Evolutionary conservation across 2,797 vertebrate species (phyloP).

Genomic region (Triplophysa bombifrons): DNA sequence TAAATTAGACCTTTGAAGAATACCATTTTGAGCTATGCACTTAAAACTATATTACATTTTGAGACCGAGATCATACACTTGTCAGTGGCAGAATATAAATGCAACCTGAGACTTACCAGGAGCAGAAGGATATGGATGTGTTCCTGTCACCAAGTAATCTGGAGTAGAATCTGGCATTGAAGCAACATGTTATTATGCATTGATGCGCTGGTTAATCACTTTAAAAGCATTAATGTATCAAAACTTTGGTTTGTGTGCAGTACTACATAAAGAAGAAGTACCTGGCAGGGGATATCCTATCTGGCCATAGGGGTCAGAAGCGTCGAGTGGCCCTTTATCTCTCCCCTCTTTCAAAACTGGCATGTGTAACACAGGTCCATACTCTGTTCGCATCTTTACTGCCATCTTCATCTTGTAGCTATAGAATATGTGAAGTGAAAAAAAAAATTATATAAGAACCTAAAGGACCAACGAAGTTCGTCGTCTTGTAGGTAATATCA

Average conservation of each 20-base stretch:
- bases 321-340: constrained; percentile 75
- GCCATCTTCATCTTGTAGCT: constrained; percentile 93
- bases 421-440: not conserved
- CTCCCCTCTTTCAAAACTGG: constrained; percentile 89
- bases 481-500: too few species aligned
- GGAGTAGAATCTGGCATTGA: constrained; percentile 80
- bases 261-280: constrained; percentile 53
- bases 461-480: not conserved
- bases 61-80: too few species aligned
- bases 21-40: not conserved
- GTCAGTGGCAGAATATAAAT: not conserved
- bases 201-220: not conserved
- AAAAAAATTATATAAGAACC: not conserved
- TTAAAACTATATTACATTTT: not conserved
- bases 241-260: not conserved
- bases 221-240: not conserved
- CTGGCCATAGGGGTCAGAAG: constrained; percentile 74
- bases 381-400: constrained; percentile 88
- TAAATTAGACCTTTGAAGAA: not conserved
- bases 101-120: constrained; percentile 78
- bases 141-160: constrained; percentile 94
- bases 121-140: constrained; percentile 95
- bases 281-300: constrained; percentile 83
- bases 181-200: too few species aligned
- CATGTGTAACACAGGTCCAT: constrained; percentile 90